A percentile compares a stretch with the other conserved stretches of the same genome.
phyloP scores from a whole-genome alignment of 2,888 invertebrate species.

The Laspeyria flexula region DNA sequence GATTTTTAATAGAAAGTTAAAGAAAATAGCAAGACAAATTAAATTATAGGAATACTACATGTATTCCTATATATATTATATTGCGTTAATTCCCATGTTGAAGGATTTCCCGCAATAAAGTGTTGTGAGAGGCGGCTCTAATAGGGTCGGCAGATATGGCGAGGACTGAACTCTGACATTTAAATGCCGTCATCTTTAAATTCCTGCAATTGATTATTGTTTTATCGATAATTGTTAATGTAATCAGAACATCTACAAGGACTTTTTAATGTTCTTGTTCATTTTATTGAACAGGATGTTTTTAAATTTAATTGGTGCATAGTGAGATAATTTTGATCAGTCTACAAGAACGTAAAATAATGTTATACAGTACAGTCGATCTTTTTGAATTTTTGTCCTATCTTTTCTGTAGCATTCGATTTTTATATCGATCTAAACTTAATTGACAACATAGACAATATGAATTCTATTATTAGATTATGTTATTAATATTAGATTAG shows the following conservation, averaged over 20 bases:
- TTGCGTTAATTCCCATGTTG: slow-evolving; percentile 46
- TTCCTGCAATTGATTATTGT: slow-evolving; percentile 62
- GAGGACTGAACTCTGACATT: slow-evolving; percentile 76
- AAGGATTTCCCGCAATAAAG: slow-evolving; percentile 62
- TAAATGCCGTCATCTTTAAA: slow-evolving; percentile 62
- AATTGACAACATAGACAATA: no score
- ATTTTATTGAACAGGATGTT: background rate
- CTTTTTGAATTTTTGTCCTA: no score
- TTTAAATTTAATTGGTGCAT: background rate
- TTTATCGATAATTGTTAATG: slow-evolving; percentile 33
- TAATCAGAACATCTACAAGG: slow-evolving; percentile 19
- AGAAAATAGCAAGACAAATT: slow-evolving; percentile 14
- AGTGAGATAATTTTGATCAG: background rate
- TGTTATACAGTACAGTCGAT: no score
- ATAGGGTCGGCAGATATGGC: slow-evolving; percentile 68
- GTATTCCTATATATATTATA: no score
- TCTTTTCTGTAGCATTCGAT: no score
- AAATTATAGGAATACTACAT: slow-evolving; percentile 33
- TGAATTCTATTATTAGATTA: no score
- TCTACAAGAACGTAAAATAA: no score
- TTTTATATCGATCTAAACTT: no score
- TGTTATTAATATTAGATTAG: no score
- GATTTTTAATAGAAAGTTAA: background rate
- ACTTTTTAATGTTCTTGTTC: slow-evolving; percentile 22
- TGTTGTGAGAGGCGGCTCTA: slow-evolving; percentile 65